These are phyloP conservation scores for Nothocercus julius DNA, from an alignment of 2,113 vertebrate genomes.

Conservation along the genomic window DNA sequence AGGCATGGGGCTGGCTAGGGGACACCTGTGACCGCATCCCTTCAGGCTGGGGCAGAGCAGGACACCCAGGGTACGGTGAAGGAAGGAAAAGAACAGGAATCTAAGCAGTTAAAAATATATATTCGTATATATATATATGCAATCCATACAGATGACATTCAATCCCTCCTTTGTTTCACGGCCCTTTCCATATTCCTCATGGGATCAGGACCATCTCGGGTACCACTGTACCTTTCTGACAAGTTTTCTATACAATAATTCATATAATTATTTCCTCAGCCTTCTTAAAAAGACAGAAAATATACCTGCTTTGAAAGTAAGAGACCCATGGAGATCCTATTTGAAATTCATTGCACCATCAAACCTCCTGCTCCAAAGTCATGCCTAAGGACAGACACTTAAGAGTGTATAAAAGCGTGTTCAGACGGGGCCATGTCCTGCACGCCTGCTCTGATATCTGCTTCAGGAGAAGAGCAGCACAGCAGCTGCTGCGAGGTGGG, in stretches of 20 bases:
- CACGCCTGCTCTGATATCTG: conserved; percentile 11
- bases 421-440: neutral
- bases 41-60: neutral
- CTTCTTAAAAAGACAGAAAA: neutral
- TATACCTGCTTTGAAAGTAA: neutral
- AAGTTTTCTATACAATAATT: neutral
- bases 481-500: neutral
- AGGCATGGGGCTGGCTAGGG: neutral
- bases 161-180: neutral
- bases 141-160: neutral
- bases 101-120: neutral
- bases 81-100: neutral
- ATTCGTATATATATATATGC: neutral
- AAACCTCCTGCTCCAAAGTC: neutral
- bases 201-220: neutral
- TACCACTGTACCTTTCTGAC: neutral
- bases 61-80: neutral
- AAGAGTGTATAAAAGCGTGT: neutral
- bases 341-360: neutral
- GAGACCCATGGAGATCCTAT: neutral
- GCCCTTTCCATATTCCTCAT: neutral
- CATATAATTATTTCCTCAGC: neutral
- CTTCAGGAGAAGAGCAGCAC: neutral
- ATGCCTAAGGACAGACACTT: neutral
- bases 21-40: no score